Conservation (phyloP, 2,113 vertebrate genomes). For the Campylomormyrus tamandua region DNA sequence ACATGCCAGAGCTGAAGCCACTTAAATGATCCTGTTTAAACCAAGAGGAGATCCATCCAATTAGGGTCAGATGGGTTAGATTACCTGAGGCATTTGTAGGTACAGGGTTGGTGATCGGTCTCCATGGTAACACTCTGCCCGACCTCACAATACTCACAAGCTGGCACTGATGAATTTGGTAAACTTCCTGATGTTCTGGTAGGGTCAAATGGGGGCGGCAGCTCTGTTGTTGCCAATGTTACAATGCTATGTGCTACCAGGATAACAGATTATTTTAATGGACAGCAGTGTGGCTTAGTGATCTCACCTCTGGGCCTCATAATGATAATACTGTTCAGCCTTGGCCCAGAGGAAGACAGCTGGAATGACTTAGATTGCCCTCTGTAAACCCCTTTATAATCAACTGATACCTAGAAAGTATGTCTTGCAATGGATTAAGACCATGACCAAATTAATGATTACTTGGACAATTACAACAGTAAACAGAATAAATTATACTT, state of each 20-base stretch:
- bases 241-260: neutral
- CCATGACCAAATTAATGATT: neutral
- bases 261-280: neutral
- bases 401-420: neutral
- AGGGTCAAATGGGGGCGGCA: neutral
- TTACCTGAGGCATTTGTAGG: slow-evolving; percentile 3
- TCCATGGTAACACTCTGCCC: neutral
- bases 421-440: neutral
- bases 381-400: neutral
- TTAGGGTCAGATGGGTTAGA: neutral
- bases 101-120: slow-evolving; percentile 1
- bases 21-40: neutral
- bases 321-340: neutral
- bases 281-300: neutral
- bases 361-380: neutral
- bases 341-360: neutral
- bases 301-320: neutral
- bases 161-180: neutral
- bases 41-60: neutral
- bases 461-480: neutral
- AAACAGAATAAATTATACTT: too few relatives aligned
- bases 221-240: neutral
- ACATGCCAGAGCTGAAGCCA: neutral
- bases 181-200: neutral
- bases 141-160: neutral